These are phyloP conservation scores for Hirundichthys speculiger DNA, from an alignment of 2,113 vertebrate genomes.

Conservation along the genomic window DNA sequence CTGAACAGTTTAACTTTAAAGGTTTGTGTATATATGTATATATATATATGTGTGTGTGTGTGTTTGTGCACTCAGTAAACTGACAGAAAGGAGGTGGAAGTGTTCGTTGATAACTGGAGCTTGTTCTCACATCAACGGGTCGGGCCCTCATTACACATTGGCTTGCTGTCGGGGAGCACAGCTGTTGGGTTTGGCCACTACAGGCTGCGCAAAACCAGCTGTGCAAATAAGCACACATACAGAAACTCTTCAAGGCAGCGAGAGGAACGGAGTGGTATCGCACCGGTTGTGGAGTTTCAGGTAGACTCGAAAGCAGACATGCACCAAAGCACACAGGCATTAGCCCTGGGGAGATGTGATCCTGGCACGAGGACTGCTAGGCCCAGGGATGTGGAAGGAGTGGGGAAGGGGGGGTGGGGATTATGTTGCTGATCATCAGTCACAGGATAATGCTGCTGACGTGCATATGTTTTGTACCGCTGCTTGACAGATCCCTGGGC, in stretches of 20 bases:
- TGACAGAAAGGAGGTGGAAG: slow-evolving; percentile 47
- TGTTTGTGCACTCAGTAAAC: slow-evolving; percentile 24
- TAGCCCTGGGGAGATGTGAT: slow-evolving; percentile 7
- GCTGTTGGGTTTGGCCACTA: slow-evolving; percentile 64
- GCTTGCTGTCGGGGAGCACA: slow-evolving; percentile 56
- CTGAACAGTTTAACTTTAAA: slow-evolving; percentile 47
- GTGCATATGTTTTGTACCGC: slow-evolving; percentile 29
- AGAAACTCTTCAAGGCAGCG: slow-evolving; percentile 33
- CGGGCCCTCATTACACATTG: slow-evolving; percentile 63
- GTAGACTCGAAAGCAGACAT: slow-evolving; percentile 40
- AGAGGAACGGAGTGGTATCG: slow-evolving; percentile 36
- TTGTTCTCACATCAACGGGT: slow-evolving; percentile 67
- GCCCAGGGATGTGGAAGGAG: neutral
- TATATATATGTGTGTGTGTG: neutral
- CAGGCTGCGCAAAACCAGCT: slow-evolving; percentile 68
- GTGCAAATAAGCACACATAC: slow-evolving; percentile 67
- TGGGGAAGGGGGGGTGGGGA: slow-evolving; percentile 2
- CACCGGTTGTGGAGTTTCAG: slow-evolving; percentile 30
- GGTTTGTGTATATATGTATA: neutral
- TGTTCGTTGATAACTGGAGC: slow-evolving; percentile 60
- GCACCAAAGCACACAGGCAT: slow-evolving; percentile 9
- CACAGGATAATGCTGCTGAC: slow-evolving; percentile 50
- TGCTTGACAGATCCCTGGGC: slow-evolving; percentile 41
- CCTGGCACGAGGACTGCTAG: slow-evolving; percentile 26
- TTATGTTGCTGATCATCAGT: slow-evolving; percentile 34